Evolutionary conservation across 2,113 vertebrate species (phyloP), one percentile per base, ranked within the genome.

Genomic region (Oreocharis arfaki): DNA sequence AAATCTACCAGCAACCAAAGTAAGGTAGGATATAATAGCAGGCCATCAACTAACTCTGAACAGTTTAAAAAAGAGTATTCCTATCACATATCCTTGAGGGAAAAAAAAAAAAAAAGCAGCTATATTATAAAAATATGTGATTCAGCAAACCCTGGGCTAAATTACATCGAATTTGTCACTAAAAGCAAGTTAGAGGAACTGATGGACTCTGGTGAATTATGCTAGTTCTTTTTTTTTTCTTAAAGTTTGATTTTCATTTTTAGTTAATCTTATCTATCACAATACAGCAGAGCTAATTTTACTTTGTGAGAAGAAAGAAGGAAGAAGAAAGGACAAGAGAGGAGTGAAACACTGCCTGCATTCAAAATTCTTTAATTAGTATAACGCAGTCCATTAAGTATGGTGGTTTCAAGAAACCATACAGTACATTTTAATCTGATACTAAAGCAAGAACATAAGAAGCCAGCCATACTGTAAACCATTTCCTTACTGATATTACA

Each of bases 351-450:
- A 46, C 39, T 86, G 74, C 78, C 75, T 93, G 84, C 77, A 96
- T 95, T 92, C 76, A 52, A 85, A 93, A 95, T 94, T 53, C 10
- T 94, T 92, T 97, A 92, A 97, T 95, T 95, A 97, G 64, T 60
- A 69, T 78, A 97, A 94, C 53, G 86, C 87, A 95, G 76, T 89
- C 82, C 52, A 93, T 96, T 97, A 97, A 96, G 63, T 91, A 93
- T 49, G 84, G 68, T 35, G n/a, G 87, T 93, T 93, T 93, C 70
- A 68, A 60, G 77, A 92, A 41, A 90, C 53, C 20, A 6, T 32
- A 61, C 3, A 71, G 82, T 50, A 70, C 44, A 33, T 91, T 95
- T 90, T 91, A 89, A 87, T 91, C 78, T 59, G 44, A 84, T 84
- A 56, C 70, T 92, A 85, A 65, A 41, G 70, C 18, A 87, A 89